Evolutionary conservation across 2,113 vertebrate species (phyloP).

Genomic region (Shinisaurus crocodilurus): DNA sequence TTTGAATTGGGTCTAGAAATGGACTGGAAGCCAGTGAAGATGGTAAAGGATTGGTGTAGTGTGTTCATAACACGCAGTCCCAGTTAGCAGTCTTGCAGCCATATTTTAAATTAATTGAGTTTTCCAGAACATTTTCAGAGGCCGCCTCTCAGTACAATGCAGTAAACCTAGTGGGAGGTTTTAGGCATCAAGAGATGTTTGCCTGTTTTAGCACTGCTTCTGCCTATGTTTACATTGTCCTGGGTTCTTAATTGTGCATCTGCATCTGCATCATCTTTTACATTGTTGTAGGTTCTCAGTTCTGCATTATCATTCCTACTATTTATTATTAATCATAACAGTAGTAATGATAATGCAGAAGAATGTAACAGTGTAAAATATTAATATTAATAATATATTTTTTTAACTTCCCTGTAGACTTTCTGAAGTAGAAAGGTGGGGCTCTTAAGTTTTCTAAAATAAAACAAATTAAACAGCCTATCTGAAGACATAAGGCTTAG

Average conservation of each 20-base stretch:
- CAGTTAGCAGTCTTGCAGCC: not conserved
- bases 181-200: not conserved
- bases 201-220: not conserved
- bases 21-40: not conserved
- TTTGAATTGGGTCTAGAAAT: not conserved
- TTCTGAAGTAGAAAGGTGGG: not conserved
- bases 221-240: not conserved
- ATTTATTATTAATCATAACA: too few species aligned
- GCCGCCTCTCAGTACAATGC: not conserved
- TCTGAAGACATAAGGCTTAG: not conserved
- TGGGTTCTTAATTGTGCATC: not conserved
- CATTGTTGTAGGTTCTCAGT: too few species aligned
- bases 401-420: not conserved
- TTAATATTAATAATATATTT: not conserved
- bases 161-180: not conserved
- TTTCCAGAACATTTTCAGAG: not conserved
- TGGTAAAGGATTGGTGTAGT: not conserved
- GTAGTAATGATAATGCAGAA: too few species aligned
- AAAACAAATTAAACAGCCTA: not conserved
- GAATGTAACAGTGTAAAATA: too few species aligned
- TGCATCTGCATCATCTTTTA: too few species aligned
- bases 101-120: not conserved
- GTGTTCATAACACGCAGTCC: not conserved
- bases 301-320: too few species aligned
- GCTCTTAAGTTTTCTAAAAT: not conserved